Conservation (phyloP, 2,888 invertebrate genomes). For the Parnassius glacialis region DNA sequence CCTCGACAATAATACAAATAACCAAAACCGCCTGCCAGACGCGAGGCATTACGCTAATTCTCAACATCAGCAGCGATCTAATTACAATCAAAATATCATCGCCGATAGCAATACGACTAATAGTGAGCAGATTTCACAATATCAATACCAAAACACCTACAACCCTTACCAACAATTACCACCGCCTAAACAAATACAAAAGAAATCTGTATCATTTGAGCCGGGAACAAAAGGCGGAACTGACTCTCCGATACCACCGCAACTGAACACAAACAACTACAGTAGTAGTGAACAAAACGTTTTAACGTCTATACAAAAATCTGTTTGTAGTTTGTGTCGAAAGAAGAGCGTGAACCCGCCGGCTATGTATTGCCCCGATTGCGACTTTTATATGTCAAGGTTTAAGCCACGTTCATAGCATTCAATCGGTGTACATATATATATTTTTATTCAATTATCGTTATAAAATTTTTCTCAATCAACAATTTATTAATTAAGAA, state of each 20-base stretch:
- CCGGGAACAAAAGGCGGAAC: slow-evolving; percentile 85
- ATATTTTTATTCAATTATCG: slow-evolving; percentile 12
- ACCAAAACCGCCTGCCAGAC: slow-evolving; percentile 51
- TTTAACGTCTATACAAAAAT: slow-evolving; percentile 68
- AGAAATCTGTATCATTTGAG: slow-evolving; percentile 87
- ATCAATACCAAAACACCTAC: slow-evolving; percentile 65
- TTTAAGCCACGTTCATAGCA: slow-evolving; percentile 85
- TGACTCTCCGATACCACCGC: slow-evolving; percentile 72
- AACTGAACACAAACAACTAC: slow-evolving; percentile 57
- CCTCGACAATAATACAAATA: slow-evolving; percentile 46
- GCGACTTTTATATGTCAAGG: slow-evolving; percentile 95
- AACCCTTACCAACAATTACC: slow-evolving; percentile 84
- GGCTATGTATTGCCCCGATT: slow-evolving; percentile 92
- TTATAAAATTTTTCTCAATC: slow-evolving; percentile 13
- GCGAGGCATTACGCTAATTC: slow-evolving; percentile 59
- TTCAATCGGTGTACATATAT: slow-evolving; percentile 1
- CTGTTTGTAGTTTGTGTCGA: slow-evolving; percentile 91
- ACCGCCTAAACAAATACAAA: slow-evolving; percentile 82
- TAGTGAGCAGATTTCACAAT: slow-evolving; percentile 51
- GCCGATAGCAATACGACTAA: slow-evolving; percentile 43
- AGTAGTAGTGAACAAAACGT: slow-evolving; percentile 50
- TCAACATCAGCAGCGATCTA: slow-evolving; percentile 60
- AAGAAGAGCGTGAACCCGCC: slow-evolving; percentile 90
- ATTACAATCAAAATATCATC: slow-evolving; percentile 63
- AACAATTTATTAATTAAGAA: slow-evolving; percentile 21